Base-by-base conservation (phyloP, 2,888 invertebrate genomes). In the Agonopterix arenella region DNA sequence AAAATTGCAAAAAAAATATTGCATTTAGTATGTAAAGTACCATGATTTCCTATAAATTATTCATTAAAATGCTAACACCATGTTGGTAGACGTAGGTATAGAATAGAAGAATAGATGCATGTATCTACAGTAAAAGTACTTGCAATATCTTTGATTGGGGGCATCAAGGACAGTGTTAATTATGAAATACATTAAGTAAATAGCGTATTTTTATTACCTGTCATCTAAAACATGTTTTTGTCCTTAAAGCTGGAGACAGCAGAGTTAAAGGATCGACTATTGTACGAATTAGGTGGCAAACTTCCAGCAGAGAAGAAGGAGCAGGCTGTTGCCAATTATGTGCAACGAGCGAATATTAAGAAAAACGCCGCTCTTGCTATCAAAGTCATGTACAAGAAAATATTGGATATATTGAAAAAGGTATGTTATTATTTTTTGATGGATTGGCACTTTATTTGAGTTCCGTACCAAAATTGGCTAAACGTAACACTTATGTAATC, bases 301-400 rank as follows among this genome's bases (percentile, higher is more conserved):
- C 62, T 89, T 18, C 81, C 88, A 0, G 83, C 90, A 0, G 91
- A 91, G 66, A 82, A 86, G 60, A 82, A 88, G 57, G 90, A 90
- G 37, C 91, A 91, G 59, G 86, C 90, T 0, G 84, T 92, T 1
- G 91, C 91, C 0, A 92, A 91, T 49, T 91, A 90, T 61, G 92
- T 92, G 10, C 92, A 93, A 61, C 85, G 91, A 50, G 92, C 91
- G 0, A 90, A 90, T 55, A 89, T 93, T 36, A 92, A 92, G 73
- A 90, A 91, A 61, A 92, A 92, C 56, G 92, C 93, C 0, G 93
- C 93, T 0, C 82, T 91, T 45, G 90, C 92, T n/a, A 92, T 93
- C 56, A 84, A 89, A 60, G 88, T 90, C 51, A 91, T 92, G 64
- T 93, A 93, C 62, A 84, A 80, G 54, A 88, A 90, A 62, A 92